phyloP scores from a whole-genome alignment of 2,888 invertebrate genomes.

The Sericinus montela region DNA sequence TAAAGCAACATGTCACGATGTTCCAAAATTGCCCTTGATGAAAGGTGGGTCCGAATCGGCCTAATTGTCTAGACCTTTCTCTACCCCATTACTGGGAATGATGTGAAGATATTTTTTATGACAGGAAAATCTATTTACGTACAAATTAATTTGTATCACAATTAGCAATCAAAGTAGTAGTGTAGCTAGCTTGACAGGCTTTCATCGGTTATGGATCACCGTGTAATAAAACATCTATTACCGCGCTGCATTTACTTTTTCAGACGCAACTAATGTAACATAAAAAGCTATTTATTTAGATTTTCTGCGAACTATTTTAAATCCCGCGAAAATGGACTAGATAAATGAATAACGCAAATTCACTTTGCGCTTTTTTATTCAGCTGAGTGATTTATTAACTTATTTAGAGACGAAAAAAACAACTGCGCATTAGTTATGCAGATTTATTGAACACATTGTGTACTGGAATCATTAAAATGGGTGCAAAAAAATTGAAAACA shows the following conservation, averaged over 20 bases:
- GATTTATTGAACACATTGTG: not conserved
- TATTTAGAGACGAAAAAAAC: no score
- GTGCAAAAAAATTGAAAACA: not conserved
- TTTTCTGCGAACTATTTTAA: not conserved
- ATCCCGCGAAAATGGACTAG: not conserved
- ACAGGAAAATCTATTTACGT: not conserved
- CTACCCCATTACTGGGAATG: no score
- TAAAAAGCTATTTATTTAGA: not conserved
- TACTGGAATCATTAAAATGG: not conserved
- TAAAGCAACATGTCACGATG: no score
- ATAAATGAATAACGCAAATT: not conserved
- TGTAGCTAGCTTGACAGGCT: not conserved
- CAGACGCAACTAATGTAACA: not conserved
- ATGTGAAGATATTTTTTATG: no score
- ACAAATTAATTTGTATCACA: not conserved
- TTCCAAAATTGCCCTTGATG: no score
- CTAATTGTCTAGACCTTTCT: no score
- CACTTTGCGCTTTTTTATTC: not conserved
- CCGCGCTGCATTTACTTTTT: not conserved
- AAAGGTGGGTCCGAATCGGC: no score
- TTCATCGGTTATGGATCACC: not conserved
- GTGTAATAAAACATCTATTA: constrained; percentile 1
- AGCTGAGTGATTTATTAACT: not conserved
- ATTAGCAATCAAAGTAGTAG: not conserved
- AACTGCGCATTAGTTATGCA: not conserved